These are phyloP conservation scores for Piezodorus guildinii DNA, from an alignment of 1,140 invertebrate genomes.

Conservation along the genomic window DNA sequence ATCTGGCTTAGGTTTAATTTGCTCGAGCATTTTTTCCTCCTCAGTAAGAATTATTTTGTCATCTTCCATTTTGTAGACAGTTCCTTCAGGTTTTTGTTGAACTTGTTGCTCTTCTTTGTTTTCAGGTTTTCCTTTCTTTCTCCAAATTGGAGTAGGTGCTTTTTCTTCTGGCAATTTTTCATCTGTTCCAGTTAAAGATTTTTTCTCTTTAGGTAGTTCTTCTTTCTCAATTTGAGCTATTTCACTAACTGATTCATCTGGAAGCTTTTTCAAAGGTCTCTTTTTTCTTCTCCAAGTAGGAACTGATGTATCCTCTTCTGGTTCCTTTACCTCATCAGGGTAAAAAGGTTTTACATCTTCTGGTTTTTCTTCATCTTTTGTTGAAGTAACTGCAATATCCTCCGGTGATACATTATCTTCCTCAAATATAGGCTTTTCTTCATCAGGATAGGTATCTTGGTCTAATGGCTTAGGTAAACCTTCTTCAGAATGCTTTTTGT, in stretches of 20 bases:
- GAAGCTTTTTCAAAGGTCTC: conserved; percentile 14
- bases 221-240: conserved; percentile 31
- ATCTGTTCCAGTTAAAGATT: conserved; percentile 11
- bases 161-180: conserved; percentile 1
- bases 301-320: too few relatives aligned
- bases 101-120: neutral
- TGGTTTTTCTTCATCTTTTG: too few relatives aligned
- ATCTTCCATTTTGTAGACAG: neutral
- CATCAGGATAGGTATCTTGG: too few relatives aligned
- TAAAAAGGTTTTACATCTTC: too few relatives aligned
- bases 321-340: too few relatives aligned
- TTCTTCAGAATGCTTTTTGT: too few relatives aligned
- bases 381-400: too few relatives aligned
- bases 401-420: too few relatives aligned
- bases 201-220: conserved; percentile 31
- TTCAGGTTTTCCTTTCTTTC: neutral
- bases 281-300: too few relatives aligned
- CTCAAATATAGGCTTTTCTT: too few relatives aligned
- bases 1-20: neutral
- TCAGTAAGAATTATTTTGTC: neutral
- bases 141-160: conserved; percentile 16
- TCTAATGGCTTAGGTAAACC: too few relatives aligned
- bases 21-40: neutral
- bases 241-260: conserved; percentile 31
- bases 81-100: neutral